Base-by-base conservation (phyloP, 2,797 vertebrate genomes). In the Kryptopterus vitreolus region DNA sequence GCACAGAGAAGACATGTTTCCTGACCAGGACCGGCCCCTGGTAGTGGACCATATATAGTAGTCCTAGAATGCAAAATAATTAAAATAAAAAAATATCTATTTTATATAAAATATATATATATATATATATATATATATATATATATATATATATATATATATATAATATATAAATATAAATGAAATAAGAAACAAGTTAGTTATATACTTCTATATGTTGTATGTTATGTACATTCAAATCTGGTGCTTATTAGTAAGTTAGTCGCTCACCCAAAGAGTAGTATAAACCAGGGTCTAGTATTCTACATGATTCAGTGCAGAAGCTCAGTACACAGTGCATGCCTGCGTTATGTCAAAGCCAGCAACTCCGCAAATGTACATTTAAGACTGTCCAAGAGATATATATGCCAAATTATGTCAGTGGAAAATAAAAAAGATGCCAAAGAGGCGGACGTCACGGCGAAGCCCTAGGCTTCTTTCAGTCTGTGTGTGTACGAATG, bases 271-370 rank as follows among this genome's bases (percentile, higher is more conserved):
- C 87, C 86, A 86, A 82, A 84, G 86, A 90, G 79, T 83, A 88
- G 80, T 86, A 87, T 89, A 90, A 91, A 90, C 87, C 86, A 83
- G 86, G 85, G 82, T 86, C 84, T 78, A 87, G 66, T 65, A 46
- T 57, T 38, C 75, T 70, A 85, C 90, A 88, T 88, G 85, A 89
- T 89, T 86, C 87, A 74, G 83, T 80, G 62, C 82, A 84, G 78
- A 82, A 81, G 68, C 66, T 24, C 18, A 70, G 59, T 87, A 88
- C 73, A 82, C 83, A 83, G 69, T 83, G 74, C 46, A 84, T 50
- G 81, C 87, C 89, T 92, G 91, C 26, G 73, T 50, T 86, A 76
- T 87, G 84, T 92, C 90, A 91, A 63, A 82, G 78, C 58, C 88
- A 74, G 69, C 62, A 57, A 58, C 62, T n/a, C 31, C 73, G 43